A percentile compares a stretch with the other conserved stretches of the same genome.
Conservation (phyloP, 2,888 invertebrate species). For the Fragum whitleyi region DNA sequence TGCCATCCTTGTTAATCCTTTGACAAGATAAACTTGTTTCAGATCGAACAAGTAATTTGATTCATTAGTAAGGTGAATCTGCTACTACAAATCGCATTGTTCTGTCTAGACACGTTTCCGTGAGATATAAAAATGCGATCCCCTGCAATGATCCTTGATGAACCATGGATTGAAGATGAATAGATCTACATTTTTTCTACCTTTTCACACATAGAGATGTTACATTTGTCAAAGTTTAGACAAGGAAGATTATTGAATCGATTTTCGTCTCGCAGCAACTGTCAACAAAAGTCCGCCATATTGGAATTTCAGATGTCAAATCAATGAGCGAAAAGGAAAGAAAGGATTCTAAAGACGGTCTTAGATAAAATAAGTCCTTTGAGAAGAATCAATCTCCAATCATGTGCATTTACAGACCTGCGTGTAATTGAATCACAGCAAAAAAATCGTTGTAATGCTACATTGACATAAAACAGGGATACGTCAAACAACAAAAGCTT, state of each 20-base stretch:
- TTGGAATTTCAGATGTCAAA: constrained; percentile 37
- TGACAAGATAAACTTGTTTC: too few species aligned
- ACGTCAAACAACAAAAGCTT: too few species aligned
- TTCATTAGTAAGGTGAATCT: too few species aligned
- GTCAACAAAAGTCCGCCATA: constrained; percentile 65
- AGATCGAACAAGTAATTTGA: too few species aligned
- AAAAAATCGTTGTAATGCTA: too few species aligned
- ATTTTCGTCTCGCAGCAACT: constrained; percentile 42
- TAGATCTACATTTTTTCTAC: not conserved
- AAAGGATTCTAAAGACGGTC: constrained; percentile 27
- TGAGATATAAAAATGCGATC: not conserved
- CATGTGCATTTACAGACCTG: too few species aligned
- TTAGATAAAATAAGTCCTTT: too few species aligned
- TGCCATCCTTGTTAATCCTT: too few species aligned
- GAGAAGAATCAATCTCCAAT: too few species aligned
- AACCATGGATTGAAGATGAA: not conserved
- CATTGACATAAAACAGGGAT: too few species aligned
- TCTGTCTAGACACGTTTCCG: not conserved
- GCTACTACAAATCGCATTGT: too few species aligned
- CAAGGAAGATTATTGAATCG: not conserved
- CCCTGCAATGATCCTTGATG: not conserved
- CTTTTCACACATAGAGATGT: not conserved
- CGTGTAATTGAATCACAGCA: too few species aligned
- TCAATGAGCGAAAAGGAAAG: constrained; percentile 5
- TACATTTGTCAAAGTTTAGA: not conserved